These are phyloP conservation scores for Calephelis perditalis DNA, from an alignment of 2,888 invertebrate genomes.

Conservation along the genomic window DNA sequence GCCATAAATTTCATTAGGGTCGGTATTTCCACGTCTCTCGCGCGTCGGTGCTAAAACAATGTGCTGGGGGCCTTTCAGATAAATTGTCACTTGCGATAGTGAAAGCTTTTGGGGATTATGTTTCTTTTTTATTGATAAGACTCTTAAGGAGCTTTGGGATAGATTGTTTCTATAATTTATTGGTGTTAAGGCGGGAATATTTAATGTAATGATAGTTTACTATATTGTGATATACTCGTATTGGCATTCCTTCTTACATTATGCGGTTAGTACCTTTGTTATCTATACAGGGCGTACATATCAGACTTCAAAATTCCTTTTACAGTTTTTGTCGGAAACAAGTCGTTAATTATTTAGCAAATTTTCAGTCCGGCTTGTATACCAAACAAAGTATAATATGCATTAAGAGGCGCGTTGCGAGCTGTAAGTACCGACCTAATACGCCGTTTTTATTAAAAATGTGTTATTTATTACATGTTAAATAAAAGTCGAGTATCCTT, in stretches of 20 bases:
- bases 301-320: no score
- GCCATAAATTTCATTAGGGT: constrained; percentile 67
- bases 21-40: constrained; percentile 31
- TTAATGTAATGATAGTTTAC: constrained; percentile 10
- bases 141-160: constrained; percentile 9
- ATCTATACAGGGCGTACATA: neutral
- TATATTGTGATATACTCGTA: neutral
- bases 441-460: no score
- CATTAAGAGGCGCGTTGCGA: no score
- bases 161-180: constrained; percentile 7
- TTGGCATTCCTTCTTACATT: neutral
- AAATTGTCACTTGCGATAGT: constrained; percentile 54
- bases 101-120: constrained; percentile 27
- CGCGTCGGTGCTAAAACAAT: constrained; percentile 46
- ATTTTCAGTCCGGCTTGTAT: no score
- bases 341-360: no score
- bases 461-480: no score
- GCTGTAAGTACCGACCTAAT: no score
- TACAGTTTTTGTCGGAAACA: no score
- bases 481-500: no score
- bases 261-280: neutral
- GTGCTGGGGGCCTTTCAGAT: constrained; percentile 42
- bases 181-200: constrained; percentile 3
- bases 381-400: no score
- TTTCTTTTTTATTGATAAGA: constrained; percentile 31